These are phyloP conservation scores for Heloderma charlesbogerti DNA, from an alignment of 2,113 vertebrate species.

Conservation along the genomic window DNA sequence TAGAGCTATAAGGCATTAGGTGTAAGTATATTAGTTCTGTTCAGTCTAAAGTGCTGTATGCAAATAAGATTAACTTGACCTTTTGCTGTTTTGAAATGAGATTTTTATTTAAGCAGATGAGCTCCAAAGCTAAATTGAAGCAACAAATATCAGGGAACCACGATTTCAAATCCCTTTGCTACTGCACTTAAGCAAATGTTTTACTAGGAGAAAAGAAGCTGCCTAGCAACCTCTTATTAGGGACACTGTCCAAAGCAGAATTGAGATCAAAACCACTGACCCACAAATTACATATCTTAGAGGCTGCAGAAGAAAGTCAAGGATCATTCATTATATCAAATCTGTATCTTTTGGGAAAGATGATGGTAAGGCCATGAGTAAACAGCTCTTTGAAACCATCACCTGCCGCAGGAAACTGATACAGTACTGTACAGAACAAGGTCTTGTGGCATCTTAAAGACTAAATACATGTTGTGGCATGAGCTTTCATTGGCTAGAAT, in stretches of 20 bases:
- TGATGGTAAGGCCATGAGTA: not conserved
- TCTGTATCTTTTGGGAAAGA: not conserved
- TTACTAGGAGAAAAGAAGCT: not conserved
- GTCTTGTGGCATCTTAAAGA: not conserved
- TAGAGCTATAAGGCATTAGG: not conserved
- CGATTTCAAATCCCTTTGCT: not conserved
- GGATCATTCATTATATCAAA: not conserved
- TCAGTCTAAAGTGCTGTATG: not conserved
- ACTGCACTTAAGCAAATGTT: not conserved
- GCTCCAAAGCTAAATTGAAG: not conserved
- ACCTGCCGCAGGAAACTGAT: not conserved
- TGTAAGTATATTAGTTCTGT: not conserved
- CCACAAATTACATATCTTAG: not conserved
- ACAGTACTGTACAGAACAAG: not conserved
- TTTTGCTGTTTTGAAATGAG: not conserved
- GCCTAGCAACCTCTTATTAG: not conserved
- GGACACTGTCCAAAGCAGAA: not conserved
- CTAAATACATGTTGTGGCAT: not conserved
- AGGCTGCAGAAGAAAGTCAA: not conserved
- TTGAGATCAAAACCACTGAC: not conserved
- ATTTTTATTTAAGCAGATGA: constrained; percentile 14
- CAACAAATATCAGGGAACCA: not conserved
- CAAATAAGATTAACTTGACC: not conserved
- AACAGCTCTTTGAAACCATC: not conserved
- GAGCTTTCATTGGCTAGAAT: not conserved